phyloP scores from a whole-genome alignment of 2,888 invertebrate genomes.

The Anaspis maculata region DNA sequence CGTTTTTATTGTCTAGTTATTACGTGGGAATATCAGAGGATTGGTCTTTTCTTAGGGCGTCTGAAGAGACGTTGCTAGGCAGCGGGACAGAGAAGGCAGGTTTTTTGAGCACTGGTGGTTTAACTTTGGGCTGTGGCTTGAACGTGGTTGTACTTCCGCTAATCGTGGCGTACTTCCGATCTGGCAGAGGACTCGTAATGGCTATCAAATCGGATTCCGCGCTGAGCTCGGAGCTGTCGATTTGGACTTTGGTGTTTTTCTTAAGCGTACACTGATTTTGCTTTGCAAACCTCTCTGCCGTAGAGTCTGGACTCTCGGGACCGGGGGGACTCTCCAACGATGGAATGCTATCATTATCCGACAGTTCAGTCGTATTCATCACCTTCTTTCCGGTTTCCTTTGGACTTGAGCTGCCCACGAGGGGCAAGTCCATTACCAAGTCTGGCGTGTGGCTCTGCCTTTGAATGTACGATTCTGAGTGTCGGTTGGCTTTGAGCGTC shows the following conservation, averaged over 20 bases:
- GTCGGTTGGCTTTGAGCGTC: slow-evolving; percentile 36
- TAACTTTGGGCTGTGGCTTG: slow-evolving; percentile 70
- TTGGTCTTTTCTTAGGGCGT: slow-evolving; percentile 29
- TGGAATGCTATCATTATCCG: slow-evolving; percentile 15
- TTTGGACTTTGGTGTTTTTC: slow-evolving; percentile 51
- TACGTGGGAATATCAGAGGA: slow-evolving; percentile 29
- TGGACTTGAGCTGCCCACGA: slow-evolving; percentile 40
- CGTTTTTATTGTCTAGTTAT: slow-evolving; percentile 9
- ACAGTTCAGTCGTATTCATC: background rate
- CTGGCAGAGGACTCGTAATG: slow-evolving; percentile 34
- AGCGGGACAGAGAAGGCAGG: slow-evolving; percentile 48
- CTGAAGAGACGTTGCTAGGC: slow-evolving; percentile 32
- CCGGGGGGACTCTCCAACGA: slow-evolving; percentile 32
- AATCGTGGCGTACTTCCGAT: slow-evolving; percentile 33
- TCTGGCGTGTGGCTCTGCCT: slow-evolving; percentile 62
- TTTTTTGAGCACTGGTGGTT: slow-evolving; percentile 72
- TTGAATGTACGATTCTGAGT: slow-evolving; percentile 36
- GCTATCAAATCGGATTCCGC: slow-evolving; percentile 26
- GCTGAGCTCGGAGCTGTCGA: slow-evolving; percentile 26
- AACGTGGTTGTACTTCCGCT: slow-evolving; percentile 41
- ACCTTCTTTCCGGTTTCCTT: slow-evolving; percentile 36
- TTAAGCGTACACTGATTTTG: slow-evolving; percentile 72
- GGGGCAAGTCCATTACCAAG: slow-evolving; percentile 76
- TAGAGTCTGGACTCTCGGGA: slow-evolving; percentile 56
- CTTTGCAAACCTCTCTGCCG: slow-evolving; percentile 70